Evolutionary conservation across 1,140 invertebrate genomes (phyloP), one percentile per base, ranked within the genome.

Genomic region (Ostrea denselamellosa): DNA sequence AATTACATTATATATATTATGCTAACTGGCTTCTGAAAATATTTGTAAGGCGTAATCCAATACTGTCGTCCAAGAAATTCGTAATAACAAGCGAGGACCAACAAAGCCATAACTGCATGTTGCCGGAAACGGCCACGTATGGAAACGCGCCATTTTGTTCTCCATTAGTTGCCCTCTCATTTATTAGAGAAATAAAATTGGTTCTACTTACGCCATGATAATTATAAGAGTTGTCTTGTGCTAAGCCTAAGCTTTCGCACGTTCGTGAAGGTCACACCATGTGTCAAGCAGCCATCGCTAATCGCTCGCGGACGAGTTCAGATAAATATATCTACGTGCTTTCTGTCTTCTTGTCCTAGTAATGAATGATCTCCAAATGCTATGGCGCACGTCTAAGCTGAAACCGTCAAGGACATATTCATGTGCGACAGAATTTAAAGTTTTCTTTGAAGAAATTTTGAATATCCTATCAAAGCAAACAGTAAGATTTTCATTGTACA

Each of bases 161-260:
- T 19, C 5, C 2, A 62, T 17, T 62, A 62, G 1, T 2, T 44
- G 34, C 34, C 34, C 34, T 44, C 34, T 44, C 34, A 44, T 44
- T 44, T 2, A 44, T 22, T 34, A 51, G 3, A 44, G 4, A 54
- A 56, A 19, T n/a, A 28, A 62, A 52, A 8, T 51, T 34, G n/a
- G n/a, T 8, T 77, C 19, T 86, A 87, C 86, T 87, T 53, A 87
- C 86, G 86, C 86, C 86, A 87, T 87, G 81, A 83, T 87, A 83
- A 87, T 28, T 28, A 58, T 83, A 56, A 83, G 65, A 87, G 51
- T 58, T 86, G 65, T 83, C 58, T 34, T 52, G 86, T 62, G 54
- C 54, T 83, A 87, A 87, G 86, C 86, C 82, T 56, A 65, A 56
- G 86, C 86, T 87, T 87, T 87, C 28, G 81, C 56, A 65, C 54